Percentiles rank a stretch among this genome's conserved stretches.
These are phyloP conservation scores for Pogonophryne albipinna DNA, from an alignment of 2,797 vertebrate species.

Conservation along the genomic window DNA sequence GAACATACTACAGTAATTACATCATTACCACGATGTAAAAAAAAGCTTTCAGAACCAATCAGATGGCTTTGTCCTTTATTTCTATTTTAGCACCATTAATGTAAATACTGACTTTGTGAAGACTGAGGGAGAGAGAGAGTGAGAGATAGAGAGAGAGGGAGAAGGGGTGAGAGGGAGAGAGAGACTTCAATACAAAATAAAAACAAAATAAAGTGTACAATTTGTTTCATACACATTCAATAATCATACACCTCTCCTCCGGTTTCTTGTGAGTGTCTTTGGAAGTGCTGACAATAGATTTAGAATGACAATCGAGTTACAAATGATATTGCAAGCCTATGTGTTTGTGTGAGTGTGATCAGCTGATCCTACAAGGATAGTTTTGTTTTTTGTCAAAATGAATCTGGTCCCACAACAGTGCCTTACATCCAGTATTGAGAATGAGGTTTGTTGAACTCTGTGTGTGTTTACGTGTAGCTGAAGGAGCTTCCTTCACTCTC, in stretches of 20 bases:
- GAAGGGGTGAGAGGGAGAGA: not conserved
- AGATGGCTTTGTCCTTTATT: conserved; percentile 57
- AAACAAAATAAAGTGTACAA: conserved; percentile 57
- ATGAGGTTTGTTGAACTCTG: conserved; percentile 30
- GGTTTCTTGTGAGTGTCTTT: conserved; percentile 57
- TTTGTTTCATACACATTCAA: conserved; percentile 69
- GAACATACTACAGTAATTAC: conserved; percentile 62
- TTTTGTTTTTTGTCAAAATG: conserved; percentile 36
- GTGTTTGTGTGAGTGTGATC: conserved; percentile 20
- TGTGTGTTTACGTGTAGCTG: conserved; percentile 51
- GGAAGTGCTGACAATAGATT: conserved; percentile 51
- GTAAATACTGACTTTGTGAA: conserved; percentile 61
- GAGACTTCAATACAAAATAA: conserved; percentile 43
- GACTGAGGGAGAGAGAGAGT: conserved; percentile 2
- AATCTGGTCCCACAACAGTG: conserved; percentile 45
- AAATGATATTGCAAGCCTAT: conserved; percentile 11
- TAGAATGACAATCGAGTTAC: conserved; percentile 45
- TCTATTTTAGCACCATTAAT: conserved; percentile 78
- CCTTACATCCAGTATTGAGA: conserved; percentile 52
- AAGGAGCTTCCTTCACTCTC: conserved; percentile 58
- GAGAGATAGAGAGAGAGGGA: conserved; percentile 16
- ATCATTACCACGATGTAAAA: conserved; percentile 58
- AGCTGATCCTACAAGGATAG: conserved; percentile 28
- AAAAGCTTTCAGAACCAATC: conserved; percentile 46
- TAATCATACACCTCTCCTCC: conserved; percentile 56